These are phyloP conservation scores for Phalera bucephala DNA, from an alignment of 2,888 invertebrate genomes.

Conservation along the genomic window DNA sequence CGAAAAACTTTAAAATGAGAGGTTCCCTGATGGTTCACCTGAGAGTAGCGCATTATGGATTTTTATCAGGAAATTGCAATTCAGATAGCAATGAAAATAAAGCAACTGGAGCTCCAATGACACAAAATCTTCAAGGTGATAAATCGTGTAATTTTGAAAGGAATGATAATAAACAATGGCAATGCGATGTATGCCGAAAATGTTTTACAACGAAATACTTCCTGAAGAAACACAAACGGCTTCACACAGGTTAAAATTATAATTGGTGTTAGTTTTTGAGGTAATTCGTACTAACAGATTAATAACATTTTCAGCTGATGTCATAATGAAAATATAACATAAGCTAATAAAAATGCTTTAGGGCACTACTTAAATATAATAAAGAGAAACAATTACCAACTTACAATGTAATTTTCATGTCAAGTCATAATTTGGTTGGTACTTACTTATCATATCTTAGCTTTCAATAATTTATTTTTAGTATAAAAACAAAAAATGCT, in stretches of 20 bases:
- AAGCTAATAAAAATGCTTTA: too few relatives aligned
- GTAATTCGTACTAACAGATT: slow-evolving; percentile 74
- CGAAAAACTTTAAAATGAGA: slow-evolving; percentile 91
- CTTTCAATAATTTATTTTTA: too few relatives aligned
- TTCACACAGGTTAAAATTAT: slow-evolving; percentile 88
- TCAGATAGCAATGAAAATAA: slow-evolving; percentile 29
- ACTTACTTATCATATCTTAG: too few relatives aligned
- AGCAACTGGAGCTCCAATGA: slow-evolving; percentile 24
- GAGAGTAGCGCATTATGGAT: slow-evolving; percentile 89
- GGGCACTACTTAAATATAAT: too few relatives aligned
- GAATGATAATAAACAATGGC: slow-evolving; percentile 90
- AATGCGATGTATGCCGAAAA: slow-evolving; percentile 92
- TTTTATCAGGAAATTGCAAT: slow-evolving; percentile 52
- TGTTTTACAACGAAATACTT: slow-evolving; percentile 95
- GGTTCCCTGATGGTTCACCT: slow-evolving; percentile 92
- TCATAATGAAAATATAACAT: too few relatives aligned
- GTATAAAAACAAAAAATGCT: too few relatives aligned
- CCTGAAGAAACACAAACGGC: slow-evolving; percentile 92
- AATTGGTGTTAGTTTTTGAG: slow-evolving; percentile 70
- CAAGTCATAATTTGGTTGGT: too few relatives aligned
- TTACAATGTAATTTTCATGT: background rate
- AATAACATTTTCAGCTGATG: too few relatives aligned
- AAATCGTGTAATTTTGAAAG: slow-evolving; percentile 46
- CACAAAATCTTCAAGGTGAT: slow-evolving; percentile 34
- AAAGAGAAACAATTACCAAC: background rate